Conservation (phyloP, 2,888 invertebrate species). For the Ptilodon capucinus region DNA sequence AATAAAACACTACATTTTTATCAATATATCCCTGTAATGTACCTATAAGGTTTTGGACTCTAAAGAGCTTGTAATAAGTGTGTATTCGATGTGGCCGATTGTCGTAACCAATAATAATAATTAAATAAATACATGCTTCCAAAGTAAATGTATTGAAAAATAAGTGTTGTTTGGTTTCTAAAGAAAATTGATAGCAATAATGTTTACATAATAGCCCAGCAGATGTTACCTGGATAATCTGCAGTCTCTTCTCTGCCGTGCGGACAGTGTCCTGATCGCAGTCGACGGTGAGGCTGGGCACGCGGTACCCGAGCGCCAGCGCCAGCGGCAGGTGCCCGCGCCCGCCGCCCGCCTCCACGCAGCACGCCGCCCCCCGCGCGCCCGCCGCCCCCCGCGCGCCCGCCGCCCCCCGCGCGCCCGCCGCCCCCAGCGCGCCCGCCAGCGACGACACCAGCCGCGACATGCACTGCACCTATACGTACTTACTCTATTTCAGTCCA, state of each 20-base stretch:
- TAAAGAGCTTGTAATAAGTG: too few relatives aligned
- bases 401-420: conserved; percentile 94
- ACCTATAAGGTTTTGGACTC: too few relatives aligned
- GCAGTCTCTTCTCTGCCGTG: conserved; percentile 86
- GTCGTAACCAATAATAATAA: too few relatives aligned
- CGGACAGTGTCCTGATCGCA: conserved; percentile 77
- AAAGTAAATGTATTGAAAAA: too few relatives aligned
- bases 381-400: conserved; percentile 87
- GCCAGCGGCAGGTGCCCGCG: conserved; percentile 92
- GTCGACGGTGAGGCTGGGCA: conserved; percentile 92
- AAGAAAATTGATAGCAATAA: too few relatives aligned
- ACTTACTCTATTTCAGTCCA: not conserved
- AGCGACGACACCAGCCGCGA: conserved; percentile 83
- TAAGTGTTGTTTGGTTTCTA: too few relatives aligned
- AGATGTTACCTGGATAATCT: conserved; percentile 71
- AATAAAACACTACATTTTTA: too few relatives aligned
- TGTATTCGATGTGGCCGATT: too few relatives aligned
- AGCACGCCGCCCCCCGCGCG: conserved; percentile 88
- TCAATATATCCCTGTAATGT: too few relatives aligned
- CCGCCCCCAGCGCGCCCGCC: conserved; percentile 85
- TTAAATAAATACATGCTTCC: too few relatives aligned
- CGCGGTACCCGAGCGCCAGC: conserved; percentile 85
- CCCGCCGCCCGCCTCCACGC: conserved; percentile 95
- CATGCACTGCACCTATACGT: conserved; percentile 83
- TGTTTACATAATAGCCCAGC: too few relatives aligned